Base-by-base conservation (phyloP, 2,797 vertebrate species). In the Acestrorhynchus altus region DNA sequence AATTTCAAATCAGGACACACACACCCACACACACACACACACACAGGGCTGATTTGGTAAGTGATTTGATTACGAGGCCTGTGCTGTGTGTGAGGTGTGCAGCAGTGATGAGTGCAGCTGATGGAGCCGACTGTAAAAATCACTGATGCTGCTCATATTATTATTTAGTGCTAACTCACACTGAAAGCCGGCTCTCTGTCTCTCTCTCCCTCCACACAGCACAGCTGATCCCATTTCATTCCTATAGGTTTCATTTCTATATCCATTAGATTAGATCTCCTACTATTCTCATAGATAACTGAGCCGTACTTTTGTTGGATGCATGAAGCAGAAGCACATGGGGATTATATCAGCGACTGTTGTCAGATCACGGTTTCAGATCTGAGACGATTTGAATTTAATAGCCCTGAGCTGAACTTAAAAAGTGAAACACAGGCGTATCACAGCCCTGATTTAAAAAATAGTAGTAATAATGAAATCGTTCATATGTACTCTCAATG, bases 1-100 rank as follows among this genome's bases (percentile, higher is more conserved):
- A 56, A 46, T 11, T 39, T 64, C 42, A 51, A 61, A 61, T 42
- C 42, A 49, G 26, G 42, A 49, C 52, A 44, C n/a, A 64, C 64
- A 42, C 3, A 40, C 26, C 52, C 31, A 69, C 18, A 40, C 4
- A 28, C 9, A 26, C 65, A 72, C 60, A 54, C 49, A 44, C 4
- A 76, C 18, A 40, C 47, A 75, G 63, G 52, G 44, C 78, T 77
- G 76, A 80, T 73, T 40, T 74, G 69, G 64, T 61, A 57, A 78
- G 76, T 69, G 77, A 74, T 79, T 79, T 79, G 64, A 74, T 74
- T 72, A 79, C 56, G 57, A 61, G 71, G 54, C 60, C 42, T 68
- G 67, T 5, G 35, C 71, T 74, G 77, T 54, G 46, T 46, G 20
- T 24, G 54, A 72, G 52, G 51, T 72, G 13, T n/a, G 40, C 35